Base-by-base conservation (phyloP, 1,140 invertebrate species). In the Contarinia nasturtii region DNA sequence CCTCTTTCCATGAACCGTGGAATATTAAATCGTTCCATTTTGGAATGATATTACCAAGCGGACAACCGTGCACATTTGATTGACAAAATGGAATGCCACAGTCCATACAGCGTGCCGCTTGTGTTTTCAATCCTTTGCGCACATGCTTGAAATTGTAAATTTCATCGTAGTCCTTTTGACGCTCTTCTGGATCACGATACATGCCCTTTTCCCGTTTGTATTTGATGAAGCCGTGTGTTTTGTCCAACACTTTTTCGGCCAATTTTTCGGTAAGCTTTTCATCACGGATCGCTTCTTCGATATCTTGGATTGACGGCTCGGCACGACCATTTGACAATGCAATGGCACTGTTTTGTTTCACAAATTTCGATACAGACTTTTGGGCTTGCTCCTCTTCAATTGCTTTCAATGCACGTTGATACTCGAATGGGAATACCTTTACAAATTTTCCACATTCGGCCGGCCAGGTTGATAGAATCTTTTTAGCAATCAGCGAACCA, bases 41-140 rank as follows among this genome's bases (percentile, higher is more conserved):
- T 19, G 95, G 95, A 58, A 99, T 97, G 48, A 98, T 94, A 63
- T 98, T 98, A 40, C 91, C 92, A 14, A 99, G 73, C 2, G 95
- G 94, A 67, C 95, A 98, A 44, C 93, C 94, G 60, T 96, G 86
- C 7, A 58, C 64, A 53, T 85, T 82, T 33, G 87, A 91, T 68
- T 98, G 94, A 63, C 95, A 99, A 68, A 98, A 98, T 8, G 95
- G 95, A 20, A 98, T 91, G 20, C 95, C 95, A 67, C 95, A 98
- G 55, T 98, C 94, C 95, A 98, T 98, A 65, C 95, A 99, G 12
- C 93, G 75, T 1, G 94, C 92, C 11, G 94, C 92, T 67, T 98
- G 94, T 1, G 82, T 75, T 43, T 82, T 73, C 11, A 98, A 69
- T 33, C 87, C 87, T 59, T 90, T 87, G 3, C 86, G 74, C 8